phyloP scores from a whole-genome alignment of 53 echinoderm and acorn worm genomes.

The Apostichopus leukothele region DNA sequence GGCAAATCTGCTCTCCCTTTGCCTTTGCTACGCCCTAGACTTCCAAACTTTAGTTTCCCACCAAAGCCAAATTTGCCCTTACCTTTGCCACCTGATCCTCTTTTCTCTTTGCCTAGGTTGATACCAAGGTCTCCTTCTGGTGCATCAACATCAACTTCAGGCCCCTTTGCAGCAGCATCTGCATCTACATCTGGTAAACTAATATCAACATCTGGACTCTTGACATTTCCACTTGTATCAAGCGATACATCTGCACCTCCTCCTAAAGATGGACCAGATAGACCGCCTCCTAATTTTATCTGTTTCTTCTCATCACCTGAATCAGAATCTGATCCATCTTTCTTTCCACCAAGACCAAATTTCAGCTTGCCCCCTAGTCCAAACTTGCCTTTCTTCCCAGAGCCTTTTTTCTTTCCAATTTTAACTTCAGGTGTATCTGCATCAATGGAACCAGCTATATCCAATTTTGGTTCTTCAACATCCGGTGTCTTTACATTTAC shows the following conservation, averaged over 20 bases:
- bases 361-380: slow-evolving; percentile 51
- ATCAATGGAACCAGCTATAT: slow-evolving; percentile 20
- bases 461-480: slow-evolving; percentile 23
- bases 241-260: slow-evolving; percentile 39
- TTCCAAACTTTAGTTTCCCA: slow-evolving; percentile 46
- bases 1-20: slow-evolving; percentile 43
- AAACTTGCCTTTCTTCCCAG: slow-evolving; percentile 62
- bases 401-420: slow-evolving; percentile 58
- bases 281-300: slow-evolving; percentile 16
- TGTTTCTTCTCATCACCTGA: slow-evolving; percentile 25
- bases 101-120: slow-evolving; percentile 19
- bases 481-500: slow-evolving; percentile 39
- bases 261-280: slow-evolving; percentile 45
- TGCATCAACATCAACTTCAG: slow-evolving; percentile 28
- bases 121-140: slow-evolving; percentile 47
- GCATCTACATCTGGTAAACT: slow-evolving; percentile 18
- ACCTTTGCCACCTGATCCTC: slow-evolving; percentile 30
- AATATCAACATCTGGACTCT: slow-evolving; percentile 25
- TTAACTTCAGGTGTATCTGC: slow-evolving; percentile 39
- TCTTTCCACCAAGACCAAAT: slow-evolving; percentile 48
- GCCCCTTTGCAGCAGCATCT: slow-evolving; percentile 13
- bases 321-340: slow-evolving; percentile 32
- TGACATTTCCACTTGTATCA: slow-evolving; percentile 25
- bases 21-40: slow-evolving; percentile 46
- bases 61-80: slow-evolving; percentile 62